phyloP scores from a whole-genome alignment of 2,113 vertebrate species.

The Pseudorectes ferrugineus region DNA sequence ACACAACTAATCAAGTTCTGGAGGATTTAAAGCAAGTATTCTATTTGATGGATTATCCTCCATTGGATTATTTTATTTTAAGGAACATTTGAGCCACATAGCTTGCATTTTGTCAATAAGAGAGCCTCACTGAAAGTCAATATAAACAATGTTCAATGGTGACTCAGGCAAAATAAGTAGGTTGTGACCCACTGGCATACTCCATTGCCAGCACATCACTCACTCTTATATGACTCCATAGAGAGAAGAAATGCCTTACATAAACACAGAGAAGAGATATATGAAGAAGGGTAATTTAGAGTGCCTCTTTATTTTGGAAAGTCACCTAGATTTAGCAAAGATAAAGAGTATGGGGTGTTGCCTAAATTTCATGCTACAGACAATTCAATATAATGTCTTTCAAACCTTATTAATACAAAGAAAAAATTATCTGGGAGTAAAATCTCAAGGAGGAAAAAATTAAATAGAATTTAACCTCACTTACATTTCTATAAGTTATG shows the following conservation, averaged over 20 bases:
- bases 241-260: neutral
- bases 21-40: neutral
- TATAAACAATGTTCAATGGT: neutral
- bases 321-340: neutral
- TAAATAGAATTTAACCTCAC: neutral
- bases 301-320: neutral
- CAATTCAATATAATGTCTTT: neutral
- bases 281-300: neutral
- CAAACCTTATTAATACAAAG: neutral
- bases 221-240: neutral
- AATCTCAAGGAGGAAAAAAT: neutral
- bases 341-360: neutral
- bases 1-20: neutral
- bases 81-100: neutral
- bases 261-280: neutral
- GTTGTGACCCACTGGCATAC: neutral
- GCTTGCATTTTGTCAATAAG: neutral
- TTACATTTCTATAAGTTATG: neutral
- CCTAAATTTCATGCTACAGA: neutral
- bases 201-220: neutral
- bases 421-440: neutral
- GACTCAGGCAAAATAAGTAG: neutral
- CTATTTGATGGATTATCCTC: neutral
- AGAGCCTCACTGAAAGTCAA: neutral
- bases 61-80: neutral